Evolutionary conservation across 2,888 invertebrate genomes (phyloP), one percentile per base, ranked within the genome.

Genomic region (Cephus rjabovi): DNA sequence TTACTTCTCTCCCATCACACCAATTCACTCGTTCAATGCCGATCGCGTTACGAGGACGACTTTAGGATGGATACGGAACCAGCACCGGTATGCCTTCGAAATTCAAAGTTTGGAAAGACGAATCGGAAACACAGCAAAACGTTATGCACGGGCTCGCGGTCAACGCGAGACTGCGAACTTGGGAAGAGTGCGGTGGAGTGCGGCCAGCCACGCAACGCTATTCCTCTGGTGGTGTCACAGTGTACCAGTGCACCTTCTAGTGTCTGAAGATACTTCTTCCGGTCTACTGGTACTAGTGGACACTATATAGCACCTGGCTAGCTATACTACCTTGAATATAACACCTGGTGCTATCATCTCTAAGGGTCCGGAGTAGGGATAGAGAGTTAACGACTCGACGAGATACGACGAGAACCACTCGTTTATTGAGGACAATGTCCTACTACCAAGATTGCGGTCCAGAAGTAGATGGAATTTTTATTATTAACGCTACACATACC

Each of bases 381-480:
- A 71, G 71, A 71, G 71, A 71, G 34, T 12, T 31, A 71, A 34
- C 31, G 23, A 56, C 56, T 56, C 23, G 56, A 56, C 1, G 56
- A 56, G 23, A 33, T 71, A 71, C 31, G 12, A 31, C 31, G 71
- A 33, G 71, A 71, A 31, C 71, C 71, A 71, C 71, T 71, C 31
- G 71, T 23, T 71, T 78, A 79, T 79, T 78, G 78, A 77, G 79
- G 78, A 79, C 79, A 76, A 74, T 76, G 79, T 78, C 79, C 78
- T 74, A 78, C 77, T 74, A 74, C 76, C 73, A n/a, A 71, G 31
- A 71, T 71, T 71, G 71, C 71, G 71, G 12, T 71, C 71, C 56
- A 23, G 56, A 56, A 56, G 56, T 23, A 56, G 56, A 56, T 23
- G 56, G 23, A 23, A 56, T 56, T 56, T 56, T 56, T 56, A 12